phyloP scores from a whole-genome alignment of 2,888 invertebrate species.

The Aporophyla lueneburgensis region DNA sequence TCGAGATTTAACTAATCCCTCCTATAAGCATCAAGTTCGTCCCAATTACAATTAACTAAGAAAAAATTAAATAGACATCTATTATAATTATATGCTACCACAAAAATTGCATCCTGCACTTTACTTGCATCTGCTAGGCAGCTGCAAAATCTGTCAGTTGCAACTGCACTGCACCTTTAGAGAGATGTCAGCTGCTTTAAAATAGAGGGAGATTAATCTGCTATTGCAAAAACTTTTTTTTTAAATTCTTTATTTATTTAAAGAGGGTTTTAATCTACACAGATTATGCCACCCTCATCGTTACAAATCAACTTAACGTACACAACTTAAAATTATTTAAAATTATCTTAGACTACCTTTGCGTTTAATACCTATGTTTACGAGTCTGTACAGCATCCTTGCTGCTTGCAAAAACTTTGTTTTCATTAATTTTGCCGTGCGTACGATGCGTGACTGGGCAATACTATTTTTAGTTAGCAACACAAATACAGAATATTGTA shows the following conservation, averaged over 20 bases:
- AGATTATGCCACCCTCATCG: too few species aligned
- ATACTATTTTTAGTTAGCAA: neutral
- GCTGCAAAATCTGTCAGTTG: conserved; percentile 27
- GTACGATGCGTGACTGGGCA: neutral
- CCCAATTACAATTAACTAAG: too few species aligned
- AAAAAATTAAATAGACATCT: neutral
- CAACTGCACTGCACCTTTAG: neutral
- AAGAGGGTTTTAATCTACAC: too few species aligned
- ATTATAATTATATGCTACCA: neutral
- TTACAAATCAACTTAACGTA: too few species aligned
- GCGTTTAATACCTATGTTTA: too few species aligned
- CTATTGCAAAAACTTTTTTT: neutral
- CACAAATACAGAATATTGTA: neutral
- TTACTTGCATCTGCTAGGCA: conserved; percentile 33
- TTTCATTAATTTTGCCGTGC: neutral
- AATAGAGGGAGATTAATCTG: neutral
- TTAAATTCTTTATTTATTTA: too few species aligned
- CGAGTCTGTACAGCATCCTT: too few species aligned
- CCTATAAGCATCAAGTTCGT: too few species aligned
- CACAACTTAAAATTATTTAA: too few species aligned
- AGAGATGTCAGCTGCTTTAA: conserved; percentile 26
- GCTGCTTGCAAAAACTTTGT: neutral
- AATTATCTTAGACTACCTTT: too few species aligned
- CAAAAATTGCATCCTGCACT: neutral
- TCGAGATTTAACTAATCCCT: too few species aligned